Conservation (phyloP, 2,113 vertebrate species). For the Tretioscincus oriximinensis region DNA sequence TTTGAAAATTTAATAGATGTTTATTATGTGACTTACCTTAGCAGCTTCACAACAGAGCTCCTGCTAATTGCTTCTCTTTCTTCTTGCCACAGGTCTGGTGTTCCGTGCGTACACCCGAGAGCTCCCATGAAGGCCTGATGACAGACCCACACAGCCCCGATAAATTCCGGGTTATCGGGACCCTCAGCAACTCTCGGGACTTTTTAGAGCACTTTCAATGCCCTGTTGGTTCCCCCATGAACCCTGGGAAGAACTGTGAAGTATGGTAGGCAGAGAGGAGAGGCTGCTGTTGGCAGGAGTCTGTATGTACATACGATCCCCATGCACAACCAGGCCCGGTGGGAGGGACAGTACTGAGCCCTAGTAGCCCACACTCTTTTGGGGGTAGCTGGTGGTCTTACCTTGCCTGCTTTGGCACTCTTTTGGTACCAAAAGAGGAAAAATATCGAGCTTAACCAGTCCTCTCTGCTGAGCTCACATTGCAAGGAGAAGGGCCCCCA, state of each 20-base stretch:
- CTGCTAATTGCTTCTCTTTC: neutral
- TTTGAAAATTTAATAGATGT: too few relatives aligned
- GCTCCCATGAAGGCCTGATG: conserved; percentile 94
- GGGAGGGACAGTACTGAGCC: neutral
- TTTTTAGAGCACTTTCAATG: conserved; percentile 91
- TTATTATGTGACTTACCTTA: neutral
- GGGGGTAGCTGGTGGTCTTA: neutral
- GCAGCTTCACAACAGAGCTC: neutral
- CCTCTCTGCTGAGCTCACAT: neutral
- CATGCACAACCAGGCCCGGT: neutral
- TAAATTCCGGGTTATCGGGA: conserved; percentile 91
- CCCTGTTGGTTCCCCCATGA: conserved; percentile 88
- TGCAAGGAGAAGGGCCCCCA: neutral
- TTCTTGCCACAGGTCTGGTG: conserved; percentile 87
- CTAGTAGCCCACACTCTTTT: neutral
- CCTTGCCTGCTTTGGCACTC: neutral
- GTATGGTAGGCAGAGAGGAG: conserved; percentile 89
- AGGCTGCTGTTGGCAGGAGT: neutral
- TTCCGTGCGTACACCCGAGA: conserved; percentile 93
- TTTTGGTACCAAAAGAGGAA: neutral
- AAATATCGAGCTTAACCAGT: neutral
- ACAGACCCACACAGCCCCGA: conserved; percentile 96
- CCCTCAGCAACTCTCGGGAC: conserved; percentile 94
- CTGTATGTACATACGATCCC: conserved; percentile 12
- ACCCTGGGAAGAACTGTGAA: conserved; percentile 90